Base-by-base conservation (phyloP, 2,113 vertebrate species). In the Ameiurus melas region DNA sequence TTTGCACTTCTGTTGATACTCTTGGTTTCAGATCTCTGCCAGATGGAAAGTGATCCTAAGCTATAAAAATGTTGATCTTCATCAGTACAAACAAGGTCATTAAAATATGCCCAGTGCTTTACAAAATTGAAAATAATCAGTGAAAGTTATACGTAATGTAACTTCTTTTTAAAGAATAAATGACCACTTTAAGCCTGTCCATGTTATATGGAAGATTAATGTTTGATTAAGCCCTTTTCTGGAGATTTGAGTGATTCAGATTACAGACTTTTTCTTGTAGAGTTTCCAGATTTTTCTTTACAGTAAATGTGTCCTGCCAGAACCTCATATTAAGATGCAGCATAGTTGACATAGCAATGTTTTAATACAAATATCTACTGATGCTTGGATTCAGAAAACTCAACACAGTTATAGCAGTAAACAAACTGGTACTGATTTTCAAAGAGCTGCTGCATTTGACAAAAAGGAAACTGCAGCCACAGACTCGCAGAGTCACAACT, bases 381-480 rank as follows among this genome's bases (percentile, higher is more conserved):
- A 30, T 5, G 12, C n/a, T 68, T 68, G n/a, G 64, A 68, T 68
- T 68, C n/a, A 68, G 12, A 68, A 4, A 68, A 68, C 14, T 30
- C 27, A 68, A 68, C 13, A 30, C 64, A 68, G 27, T 16, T 30
- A 1, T 68, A 30, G 66, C 53, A 36, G n/a, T n/a, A n/a, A n/a
- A n/a, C n/a, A 27, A 66, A n/a, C 62, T 66, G n/a, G n/a, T n/a
- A n/a, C n/a, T n/a, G n/a, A n/a, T n/a, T n/a, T n/a, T n/a, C n/a
- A n/a, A n/a, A n/a, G n/a, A n/a, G 62, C 62, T 66, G n/a, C 25
- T n/a, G 51, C 47, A 19, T 66, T 85, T 70, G 16, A 66, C 53
- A 43, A 58, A 71, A 33, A 85, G 68, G 68, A 85, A 73, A 73
- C 68, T 7, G 68, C 36, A 22, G 71, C 70, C 70, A 75, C 70